A percentile compares a stretch with the other conserved stretches of the same genome.
These are phyloP conservation scores for Triplophysa siluroides DNA, from an alignment of 2,113 vertebrate genomes.

Conservation along the genomic window DNA sequence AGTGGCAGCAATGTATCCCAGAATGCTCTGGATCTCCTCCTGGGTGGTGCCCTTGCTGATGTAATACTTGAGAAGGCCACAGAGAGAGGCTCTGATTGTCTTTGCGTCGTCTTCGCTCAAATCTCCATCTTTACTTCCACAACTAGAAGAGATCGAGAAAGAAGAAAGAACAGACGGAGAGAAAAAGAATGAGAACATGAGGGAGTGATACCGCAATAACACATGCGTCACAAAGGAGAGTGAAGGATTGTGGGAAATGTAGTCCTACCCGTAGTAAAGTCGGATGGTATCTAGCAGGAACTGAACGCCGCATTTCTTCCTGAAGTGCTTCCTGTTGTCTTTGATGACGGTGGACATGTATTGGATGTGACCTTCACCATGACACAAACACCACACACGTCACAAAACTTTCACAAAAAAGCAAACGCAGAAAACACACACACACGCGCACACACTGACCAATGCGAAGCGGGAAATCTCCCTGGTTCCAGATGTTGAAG, in stretches of 20 bases:
- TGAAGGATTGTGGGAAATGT: constrained; percentile 22
- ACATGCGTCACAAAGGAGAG: background rate
- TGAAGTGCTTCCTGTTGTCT: constrained; percentile 93
- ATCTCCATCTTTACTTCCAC: constrained; percentile 74
- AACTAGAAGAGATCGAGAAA: constrained; percentile 39
- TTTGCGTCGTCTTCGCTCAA: constrained; percentile 86
- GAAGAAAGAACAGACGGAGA: background rate
- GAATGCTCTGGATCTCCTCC: constrained; percentile 93
- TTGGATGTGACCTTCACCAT: constrained; percentile 89
- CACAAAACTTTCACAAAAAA: background rate
- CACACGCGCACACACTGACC: constrained; percentile 72
- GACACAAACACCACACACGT: constrained; percentile 15
- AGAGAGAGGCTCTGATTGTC: constrained; percentile 88
- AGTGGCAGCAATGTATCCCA: constrained; percentile 90
- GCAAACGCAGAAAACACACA: constrained; percentile 21
- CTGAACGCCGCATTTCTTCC: constrained; percentile 93
- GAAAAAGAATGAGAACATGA: background rate
- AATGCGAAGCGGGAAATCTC: constrained; percentile 93
- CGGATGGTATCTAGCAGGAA: constrained; percentile 92
- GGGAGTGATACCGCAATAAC: background rate
- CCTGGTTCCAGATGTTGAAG: constrained; percentile 95
- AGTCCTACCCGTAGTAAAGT: constrained; percentile 89
- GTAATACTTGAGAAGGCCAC: constrained; percentile 92
- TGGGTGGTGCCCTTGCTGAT: constrained; percentile 92
- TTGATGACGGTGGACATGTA: constrained; percentile 97